These are phyloP conservation scores for Chironomus tepperi DNA, from an alignment of 1,140 invertebrate genomes.

Conservation along the genomic window DNA sequence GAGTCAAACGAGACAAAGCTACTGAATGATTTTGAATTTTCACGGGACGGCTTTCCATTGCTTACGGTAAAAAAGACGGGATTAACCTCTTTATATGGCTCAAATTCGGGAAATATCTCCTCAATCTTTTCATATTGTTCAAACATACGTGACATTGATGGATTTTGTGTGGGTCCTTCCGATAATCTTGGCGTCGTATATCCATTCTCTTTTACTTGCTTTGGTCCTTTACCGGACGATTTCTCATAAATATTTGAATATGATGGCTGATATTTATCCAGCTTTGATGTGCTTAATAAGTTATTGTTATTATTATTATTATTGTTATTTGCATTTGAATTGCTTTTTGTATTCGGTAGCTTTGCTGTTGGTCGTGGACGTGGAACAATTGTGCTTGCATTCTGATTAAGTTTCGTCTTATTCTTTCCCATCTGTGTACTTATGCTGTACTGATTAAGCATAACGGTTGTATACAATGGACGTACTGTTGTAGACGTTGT, in stretches of 20 bases:
- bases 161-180: constrained; percentile 36
- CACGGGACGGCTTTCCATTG: constrained; percentile 29
- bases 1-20: not conserved
- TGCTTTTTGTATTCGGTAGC: constrained; percentile 16
- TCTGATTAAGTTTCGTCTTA: not conserved
- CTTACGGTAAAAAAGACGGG: constrained; percentile 25
- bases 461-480: not conserved
- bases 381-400: not conserved
- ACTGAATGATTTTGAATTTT: not conserved
- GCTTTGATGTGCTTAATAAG: not conserved
- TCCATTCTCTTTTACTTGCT: constrained; percentile 47
- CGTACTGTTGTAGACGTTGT: not conserved
- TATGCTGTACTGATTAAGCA: not conserved
- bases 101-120: constrained; percentile 61
- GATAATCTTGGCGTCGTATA: constrained; percentile 33
- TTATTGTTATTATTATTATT: not conserved
- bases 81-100: constrained; percentile 40
- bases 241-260: constrained; percentile 25
- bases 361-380: not conserved
- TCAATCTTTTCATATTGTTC: constrained; percentile 64
- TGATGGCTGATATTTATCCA: constrained; percentile 2
- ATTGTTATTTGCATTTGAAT: constrained; percentile 22
- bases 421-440: not conserved
- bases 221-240: constrained; percentile 45
- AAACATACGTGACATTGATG: constrained; percentile 58